These are phyloP conservation scores for Oscheius myriophilus DNA, from an alignment of 2,888 invertebrate species.

Conservation along the genomic window DNA sequence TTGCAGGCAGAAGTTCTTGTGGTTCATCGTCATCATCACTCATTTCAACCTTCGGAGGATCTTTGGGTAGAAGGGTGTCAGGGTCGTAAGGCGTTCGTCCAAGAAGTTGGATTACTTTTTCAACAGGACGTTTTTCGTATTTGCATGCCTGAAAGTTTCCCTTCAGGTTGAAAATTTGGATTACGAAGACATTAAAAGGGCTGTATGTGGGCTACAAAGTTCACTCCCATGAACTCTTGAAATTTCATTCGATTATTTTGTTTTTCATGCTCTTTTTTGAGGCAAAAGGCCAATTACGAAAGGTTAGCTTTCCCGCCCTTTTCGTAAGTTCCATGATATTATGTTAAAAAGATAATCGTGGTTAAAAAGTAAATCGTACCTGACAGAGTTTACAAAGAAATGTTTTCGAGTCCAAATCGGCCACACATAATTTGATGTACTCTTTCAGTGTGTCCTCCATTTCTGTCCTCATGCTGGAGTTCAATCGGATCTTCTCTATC, in stretches of 20 bases:
- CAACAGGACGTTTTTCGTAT: constrained; percentile 30
- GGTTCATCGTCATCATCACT: constrained; percentile 1
- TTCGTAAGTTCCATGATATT: constrained; percentile 16
- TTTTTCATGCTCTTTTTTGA: no score
- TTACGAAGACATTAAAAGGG: no score
- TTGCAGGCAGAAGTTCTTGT: constrained; percentile 14
- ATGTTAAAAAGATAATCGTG: no score
- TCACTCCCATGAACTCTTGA: no score
- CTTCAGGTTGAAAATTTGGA: not conserved
- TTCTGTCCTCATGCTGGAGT: constrained; percentile 22
- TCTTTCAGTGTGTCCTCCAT: constrained; percentile 29
- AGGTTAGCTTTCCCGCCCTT: no score
- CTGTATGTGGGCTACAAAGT: no score
- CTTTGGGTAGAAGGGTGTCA: constrained; percentile 20
- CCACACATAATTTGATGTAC: constrained; percentile 30
- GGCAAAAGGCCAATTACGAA: no score
- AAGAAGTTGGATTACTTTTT: constrained; percentile 39
- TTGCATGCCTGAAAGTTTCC: constrained; percentile 38
- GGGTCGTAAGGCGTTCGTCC: constrained; percentile 33
- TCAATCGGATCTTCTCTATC: constrained; percentile 27
- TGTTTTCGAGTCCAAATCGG: constrained; percentile 14
- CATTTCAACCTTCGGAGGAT: not conserved
- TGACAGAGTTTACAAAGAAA: not conserved
- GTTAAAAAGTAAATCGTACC: not conserved
- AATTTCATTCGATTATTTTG: no score